Base-by-base conservation (phyloP, 2,113 vertebrate species). In the Onychostruthus taczanowskii region DNA sequence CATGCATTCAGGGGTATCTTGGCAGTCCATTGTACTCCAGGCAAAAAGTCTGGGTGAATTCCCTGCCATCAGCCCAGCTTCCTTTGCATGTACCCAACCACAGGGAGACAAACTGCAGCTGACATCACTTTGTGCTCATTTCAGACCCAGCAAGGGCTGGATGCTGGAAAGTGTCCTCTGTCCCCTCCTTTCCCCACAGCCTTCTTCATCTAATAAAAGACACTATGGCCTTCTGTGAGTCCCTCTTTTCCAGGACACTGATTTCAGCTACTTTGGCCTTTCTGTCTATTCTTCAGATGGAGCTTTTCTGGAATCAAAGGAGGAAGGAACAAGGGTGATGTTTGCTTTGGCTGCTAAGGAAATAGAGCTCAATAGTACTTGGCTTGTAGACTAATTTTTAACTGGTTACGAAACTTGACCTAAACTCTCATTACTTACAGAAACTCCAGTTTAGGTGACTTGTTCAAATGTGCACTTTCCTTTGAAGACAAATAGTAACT, bases 321-420 rank as follows among this genome's bases (percentile, higher is more conserved):
- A 82, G 67, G 41, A 82, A 87, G 46, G 53, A 93, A 66, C 41
- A 69, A 83, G 37, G 30, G 33, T 77, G 43, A 52, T 62, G 63
- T 95, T 95, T 94, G 72, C 72, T 61, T 92, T 86, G 73, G 46
- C 80, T 62, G n/a, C 59, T 83, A 10, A 93, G 86, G 80, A 88
- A 85, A 31, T 58, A 26, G 58, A 78, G 28, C 53, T 76, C 35
- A 50, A 3, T 61, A 92, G 61, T 28, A 28, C 43, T 91, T 64
- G 59, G 28, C 55, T 81, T 9, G 4, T 26, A 30, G 31, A 64
- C 24, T 67, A 22, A 67, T 83, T 79, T 92, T 92, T 92, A 75
- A 78, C 66, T 1, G 1, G 11, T 89, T 89, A 49, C 14, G 12
- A 78, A 59, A 44, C 35, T 72, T 89, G 33, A 39, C 23, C 50